Conservation (phyloP, 2,888 invertebrate species). For the Andrena fulva region DNA sequence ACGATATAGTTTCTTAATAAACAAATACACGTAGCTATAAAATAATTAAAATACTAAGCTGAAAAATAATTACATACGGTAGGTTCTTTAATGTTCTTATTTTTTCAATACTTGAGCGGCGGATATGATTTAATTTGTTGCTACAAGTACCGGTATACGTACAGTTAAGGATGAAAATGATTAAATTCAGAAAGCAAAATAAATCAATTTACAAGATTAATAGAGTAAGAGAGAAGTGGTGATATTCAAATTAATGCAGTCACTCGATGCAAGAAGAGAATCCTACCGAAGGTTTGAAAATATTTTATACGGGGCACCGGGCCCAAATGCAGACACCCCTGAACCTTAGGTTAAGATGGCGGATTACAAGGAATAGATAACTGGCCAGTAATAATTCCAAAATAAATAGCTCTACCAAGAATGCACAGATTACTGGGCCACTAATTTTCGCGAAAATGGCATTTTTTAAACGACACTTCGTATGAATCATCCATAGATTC, state of each 20-base stretch:
- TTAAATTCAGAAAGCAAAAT: not conserved
- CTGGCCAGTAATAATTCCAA: slow-evolving; percentile 65
- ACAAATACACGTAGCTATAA: not conserved
- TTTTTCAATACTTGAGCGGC: not conserved
- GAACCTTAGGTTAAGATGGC: slow-evolving; percentile 65
- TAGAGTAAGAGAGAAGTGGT: not conserved
- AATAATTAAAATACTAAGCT: not conserved
- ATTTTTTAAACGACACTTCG: slow-evolving; percentile 44
- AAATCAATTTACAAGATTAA: not conserved
- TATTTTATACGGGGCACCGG: slow-evolving; percentile 13
- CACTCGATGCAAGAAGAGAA: not conserved
- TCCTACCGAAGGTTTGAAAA: not conserved
- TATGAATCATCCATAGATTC: slow-evolving; percentile 44
- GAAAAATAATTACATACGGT: not conserved
- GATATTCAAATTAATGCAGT: not conserved
- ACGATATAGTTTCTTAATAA: not conserved
- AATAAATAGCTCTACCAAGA: slow-evolving; percentile 52
- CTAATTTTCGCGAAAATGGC: slow-evolving; percentile 51
- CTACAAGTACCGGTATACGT: not conserved
- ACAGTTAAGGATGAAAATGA: not conserved
- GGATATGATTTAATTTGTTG: not conserved
- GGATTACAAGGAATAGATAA: slow-evolving; percentile 60
- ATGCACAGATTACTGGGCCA: slow-evolving; percentile 50
- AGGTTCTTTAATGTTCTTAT: not conserved
- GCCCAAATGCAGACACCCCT: slow-evolving; percentile 35